Evolutionary conservation across 2,888 invertebrate genomes (phyloP).

Genomic region (Aphidius colemani): DNA sequence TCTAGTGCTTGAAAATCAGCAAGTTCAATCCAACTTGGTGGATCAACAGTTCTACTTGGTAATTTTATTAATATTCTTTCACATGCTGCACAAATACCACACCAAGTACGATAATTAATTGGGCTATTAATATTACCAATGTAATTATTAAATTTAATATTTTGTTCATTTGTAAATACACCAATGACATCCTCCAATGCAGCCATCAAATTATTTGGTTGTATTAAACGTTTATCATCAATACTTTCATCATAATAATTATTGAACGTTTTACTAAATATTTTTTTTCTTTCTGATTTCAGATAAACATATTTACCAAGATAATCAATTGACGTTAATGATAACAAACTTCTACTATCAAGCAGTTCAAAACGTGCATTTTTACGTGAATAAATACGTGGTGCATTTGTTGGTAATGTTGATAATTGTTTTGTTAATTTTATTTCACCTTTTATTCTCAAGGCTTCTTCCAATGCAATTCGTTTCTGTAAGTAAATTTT

Average conservation of each 20-base stretch:
- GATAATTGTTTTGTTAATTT: constrained; percentile 34
- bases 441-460: constrained; percentile 63
- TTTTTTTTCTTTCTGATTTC: constrained; percentile 46
- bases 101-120: constrained; percentile 76
- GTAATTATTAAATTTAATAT: constrained; percentile 59
- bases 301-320: constrained; percentile 68
- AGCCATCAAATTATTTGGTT: constrained; percentile 40
- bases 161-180: constrained; percentile 63
- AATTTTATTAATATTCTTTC: constrained; percentile 72
- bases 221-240: constrained; percentile 41
- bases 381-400: constrained; percentile 75
- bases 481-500: constrained; percentile 62
- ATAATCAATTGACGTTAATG: constrained; percentile 74
- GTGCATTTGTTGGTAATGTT: constrained; percentile 64
- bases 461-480: constrained; percentile 72
- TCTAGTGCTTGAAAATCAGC: constrained; percentile 52
- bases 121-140: constrained; percentile 61
- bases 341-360: constrained; percentile 64
- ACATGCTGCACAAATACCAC: constrained; percentile 77
- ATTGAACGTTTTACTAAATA: constrained; percentile 47
- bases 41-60: constrained; percentile 68
- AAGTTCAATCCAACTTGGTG: constrained; percentile 60
- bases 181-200: constrained; percentile 68
- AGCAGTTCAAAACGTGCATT: constrained; percentile 79
- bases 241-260: constrained; percentile 47